phyloP scores from a whole-genome alignment of 2,797 vertebrate species.

The Esox lucius region DNA sequence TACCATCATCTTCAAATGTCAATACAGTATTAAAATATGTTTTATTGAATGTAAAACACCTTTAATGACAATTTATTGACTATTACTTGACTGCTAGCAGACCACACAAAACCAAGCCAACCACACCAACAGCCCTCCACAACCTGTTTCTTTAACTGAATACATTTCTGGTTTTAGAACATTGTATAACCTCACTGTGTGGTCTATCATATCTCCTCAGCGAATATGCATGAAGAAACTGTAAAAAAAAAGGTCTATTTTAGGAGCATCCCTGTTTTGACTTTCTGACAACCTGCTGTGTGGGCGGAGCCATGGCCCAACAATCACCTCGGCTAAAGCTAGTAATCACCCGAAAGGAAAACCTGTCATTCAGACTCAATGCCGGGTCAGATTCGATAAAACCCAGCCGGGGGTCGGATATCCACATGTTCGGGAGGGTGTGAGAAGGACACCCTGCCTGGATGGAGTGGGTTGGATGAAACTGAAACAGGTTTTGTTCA shows the following conservation, averaged over 20 bases:
- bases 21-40: too few relatives aligned
- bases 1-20: too few relatives aligned
- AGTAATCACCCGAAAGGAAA: slow-evolving; percentile 9
- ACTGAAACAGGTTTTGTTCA: too few relatives aligned
- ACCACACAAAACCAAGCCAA: not conserved
- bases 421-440: too few relatives aligned
- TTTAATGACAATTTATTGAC: too few relatives aligned
- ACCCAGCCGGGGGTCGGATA: too few relatives aligned
- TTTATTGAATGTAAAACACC: too few relatives aligned
- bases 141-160: not conserved
- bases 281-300: not conserved
- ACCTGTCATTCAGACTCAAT: not conserved
- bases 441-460: too few relatives aligned
- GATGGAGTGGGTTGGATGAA: too few relatives aligned
- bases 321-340: not conserved
- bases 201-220: not conserved
- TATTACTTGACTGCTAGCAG: not conserved
- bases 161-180: not conserved
- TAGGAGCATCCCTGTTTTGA: not conserved
- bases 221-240: too few relatives aligned
- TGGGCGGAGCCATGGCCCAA: not conserved
- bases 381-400: not conserved
- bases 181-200: not conserved
- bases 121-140: not conserved
- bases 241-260: not conserved